Percentiles rank a stretch among this genome's conserved stretches.
These are phyloP conservation scores for Manis javanica DNA, from an alignment of 2,797 vertebrate genomes.

Conservation along the genomic window DNA sequence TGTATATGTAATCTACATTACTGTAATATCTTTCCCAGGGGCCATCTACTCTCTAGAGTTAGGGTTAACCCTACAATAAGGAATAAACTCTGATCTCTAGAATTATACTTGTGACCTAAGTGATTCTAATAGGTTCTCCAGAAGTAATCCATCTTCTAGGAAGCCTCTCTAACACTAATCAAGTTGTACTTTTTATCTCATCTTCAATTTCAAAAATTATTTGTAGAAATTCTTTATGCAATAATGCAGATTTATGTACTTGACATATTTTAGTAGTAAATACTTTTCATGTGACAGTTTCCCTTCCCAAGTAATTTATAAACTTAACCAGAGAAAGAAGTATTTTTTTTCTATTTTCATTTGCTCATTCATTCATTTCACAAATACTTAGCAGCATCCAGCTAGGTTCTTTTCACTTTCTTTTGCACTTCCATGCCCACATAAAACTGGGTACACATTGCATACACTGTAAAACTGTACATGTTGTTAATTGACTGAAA, in stretches of 20 bases:
- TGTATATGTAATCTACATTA: background rate
- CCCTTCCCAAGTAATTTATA: background rate
- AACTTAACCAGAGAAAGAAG: background rate
- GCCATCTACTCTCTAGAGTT: background rate
- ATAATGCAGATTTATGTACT: background rate
- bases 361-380: background rate
- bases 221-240: background rate
- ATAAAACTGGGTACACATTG: background rate
- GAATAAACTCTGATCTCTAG: background rate
- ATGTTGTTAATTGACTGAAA: constrained; percentile 33
- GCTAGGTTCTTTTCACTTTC: background rate
- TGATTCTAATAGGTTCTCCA: background rate
- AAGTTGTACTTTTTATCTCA: background rate
- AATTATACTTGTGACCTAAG: background rate
- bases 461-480: background rate
- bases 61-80: background rate
- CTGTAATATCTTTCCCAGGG: background rate
- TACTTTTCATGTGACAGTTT: background rate
- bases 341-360: background rate
- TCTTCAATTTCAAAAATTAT: background rate
- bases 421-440: background rate
- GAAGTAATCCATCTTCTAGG: background rate
- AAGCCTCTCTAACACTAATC: background rate
- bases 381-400: background rate
- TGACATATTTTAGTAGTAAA: background rate